A percentile compares a stretch with the other conserved stretches of the same genome.
Evolutionary conservation across 2,888 invertebrate genomes (phyloP).

Genomic region (Imbricaverruca yamaguchii): DNA sequence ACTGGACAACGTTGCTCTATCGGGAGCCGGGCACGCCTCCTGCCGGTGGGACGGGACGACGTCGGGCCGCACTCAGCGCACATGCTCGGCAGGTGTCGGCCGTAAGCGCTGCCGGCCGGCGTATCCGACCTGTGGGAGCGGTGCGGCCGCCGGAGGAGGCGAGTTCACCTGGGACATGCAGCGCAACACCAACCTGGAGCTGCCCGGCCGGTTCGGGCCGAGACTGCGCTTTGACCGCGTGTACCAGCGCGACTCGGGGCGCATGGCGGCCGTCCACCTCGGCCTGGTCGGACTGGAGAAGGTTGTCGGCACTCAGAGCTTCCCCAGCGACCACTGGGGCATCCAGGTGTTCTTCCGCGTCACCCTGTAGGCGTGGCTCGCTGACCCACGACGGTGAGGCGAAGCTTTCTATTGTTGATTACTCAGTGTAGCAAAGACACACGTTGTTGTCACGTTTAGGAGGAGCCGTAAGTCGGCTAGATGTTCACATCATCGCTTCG

Average conservation of each 20-base stretch:
- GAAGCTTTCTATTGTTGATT: no score
- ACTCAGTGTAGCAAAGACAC: no score
- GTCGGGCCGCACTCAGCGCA: neutral
- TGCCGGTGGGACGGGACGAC: no score
- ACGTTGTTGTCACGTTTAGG: no score
- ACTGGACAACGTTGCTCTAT: no score
- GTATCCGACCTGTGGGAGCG: conserved; percentile 49
- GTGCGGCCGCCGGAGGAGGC: conserved; percentile 48
- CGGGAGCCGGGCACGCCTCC: no score
- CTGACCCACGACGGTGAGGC: no score
- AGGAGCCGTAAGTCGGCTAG: no score
- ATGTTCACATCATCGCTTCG: no score
- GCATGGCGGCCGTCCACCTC: conserved; percentile 43
- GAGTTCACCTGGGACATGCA: conserved; percentile 52
- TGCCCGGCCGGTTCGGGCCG: conserved; percentile 41
- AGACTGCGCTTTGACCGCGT: conserved; percentile 50
- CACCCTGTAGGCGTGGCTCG: neutral
- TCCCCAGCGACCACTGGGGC: conserved; percentile 54
- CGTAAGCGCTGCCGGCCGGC: conserved; percentile 42
- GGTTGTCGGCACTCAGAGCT: conserved; percentile 44
- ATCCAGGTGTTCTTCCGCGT: conserved; percentile 39
- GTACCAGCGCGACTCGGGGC: conserved; percentile 40
- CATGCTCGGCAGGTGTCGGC: conserved; percentile 27
- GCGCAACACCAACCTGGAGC: conserved; percentile 48
- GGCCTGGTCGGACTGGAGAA: conserved; percentile 49